A percentile compares a stretch with the other conserved stretches of the same genome.
These are phyloP conservation scores for Heteronetta atricapilla DNA, from an alignment of 2,113 vertebrate genomes.

Conservation along the genomic window DNA sequence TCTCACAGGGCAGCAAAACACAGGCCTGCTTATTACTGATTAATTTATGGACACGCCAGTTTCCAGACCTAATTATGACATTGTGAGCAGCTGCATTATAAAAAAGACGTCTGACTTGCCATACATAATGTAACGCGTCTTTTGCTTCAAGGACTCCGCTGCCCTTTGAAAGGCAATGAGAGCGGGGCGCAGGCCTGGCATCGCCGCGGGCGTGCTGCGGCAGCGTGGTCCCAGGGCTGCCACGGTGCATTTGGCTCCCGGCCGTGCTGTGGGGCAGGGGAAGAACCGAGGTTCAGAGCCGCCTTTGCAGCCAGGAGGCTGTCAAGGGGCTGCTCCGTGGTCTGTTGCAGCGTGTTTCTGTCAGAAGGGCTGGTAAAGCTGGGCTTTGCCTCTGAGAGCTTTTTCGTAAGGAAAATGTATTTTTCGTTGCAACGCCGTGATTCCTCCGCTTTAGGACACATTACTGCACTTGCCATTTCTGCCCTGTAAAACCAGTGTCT, in stretches of 20 bases:
- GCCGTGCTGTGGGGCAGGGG: neutral
- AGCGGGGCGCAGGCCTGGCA: neutral
- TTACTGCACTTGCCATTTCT: neutral
- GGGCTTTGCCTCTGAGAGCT: neutral
- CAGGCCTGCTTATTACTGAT: neutral
- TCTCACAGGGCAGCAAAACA: neutral
- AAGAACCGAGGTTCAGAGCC: neutral
- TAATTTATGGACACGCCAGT: neutral
- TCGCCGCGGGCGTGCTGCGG: accelerated
- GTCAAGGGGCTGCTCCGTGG: neutral
- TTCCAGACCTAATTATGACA: neutral
- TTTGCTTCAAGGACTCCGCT: accelerated
- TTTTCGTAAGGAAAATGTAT: neutral
- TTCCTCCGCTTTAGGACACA: neutral
- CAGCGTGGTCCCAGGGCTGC: neutral
- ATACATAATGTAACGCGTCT: neutral
- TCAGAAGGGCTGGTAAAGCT: neutral
- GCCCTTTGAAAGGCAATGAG: neutral
- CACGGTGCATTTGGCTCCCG: neutral
- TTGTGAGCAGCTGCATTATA: neutral
- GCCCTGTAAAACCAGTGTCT: neutral
- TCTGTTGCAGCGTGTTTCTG: neutral
- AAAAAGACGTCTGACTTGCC: neutral
- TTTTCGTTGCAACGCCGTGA: neutral
- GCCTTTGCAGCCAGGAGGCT: neutral